Conservation (phyloP, 1,140 invertebrate species). For the Maconellicoccus hirsutus region DNA sequence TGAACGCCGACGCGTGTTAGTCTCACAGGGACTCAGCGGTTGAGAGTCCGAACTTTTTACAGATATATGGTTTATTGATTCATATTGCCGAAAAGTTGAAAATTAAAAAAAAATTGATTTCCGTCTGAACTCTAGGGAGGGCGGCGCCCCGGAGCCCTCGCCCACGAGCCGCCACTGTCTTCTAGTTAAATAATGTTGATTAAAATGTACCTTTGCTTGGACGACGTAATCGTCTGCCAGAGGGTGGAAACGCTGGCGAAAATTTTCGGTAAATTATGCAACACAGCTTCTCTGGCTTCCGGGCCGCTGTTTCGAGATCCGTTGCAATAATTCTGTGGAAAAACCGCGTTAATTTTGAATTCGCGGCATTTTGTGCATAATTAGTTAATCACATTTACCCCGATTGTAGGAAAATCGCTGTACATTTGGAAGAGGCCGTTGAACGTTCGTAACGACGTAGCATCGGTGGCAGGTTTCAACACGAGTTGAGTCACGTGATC, state of each 20-base stretch:
- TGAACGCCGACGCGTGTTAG: no score
- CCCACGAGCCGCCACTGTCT: no score
- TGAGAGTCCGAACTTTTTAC: no score
- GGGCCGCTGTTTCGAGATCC: background rate
- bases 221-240: slow-evolving; percentile 57
- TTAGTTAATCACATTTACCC: background rate
- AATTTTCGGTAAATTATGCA: slow-evolving; percentile 69
- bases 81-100: no score
- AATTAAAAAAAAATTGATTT: no score
- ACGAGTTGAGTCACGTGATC: slow-evolving; percentile 44
- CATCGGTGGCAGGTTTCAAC: background rate
- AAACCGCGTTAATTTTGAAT: background rate
- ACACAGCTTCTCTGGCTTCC: slow-evolving; percentile 52
- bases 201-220: slow-evolving; percentile 43
- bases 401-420: slow-evolving; percentile 1
- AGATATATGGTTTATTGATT: no score
- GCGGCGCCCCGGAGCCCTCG: no score
- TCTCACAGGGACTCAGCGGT: no score
- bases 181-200: no score
- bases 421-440: background rate
- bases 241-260: slow-evolving; percentile 63
- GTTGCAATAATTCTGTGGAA: background rate
- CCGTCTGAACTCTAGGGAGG: no score
- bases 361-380: background rate
- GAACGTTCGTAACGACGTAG: background rate